A percentile compares a stretch with the other conserved stretches of the same genome.
These are phyloP conservation scores for Zaprionus obscuricornis DNA, from an alignment of 2,888 invertebrate species.

Conservation along the genomic window DNA sequence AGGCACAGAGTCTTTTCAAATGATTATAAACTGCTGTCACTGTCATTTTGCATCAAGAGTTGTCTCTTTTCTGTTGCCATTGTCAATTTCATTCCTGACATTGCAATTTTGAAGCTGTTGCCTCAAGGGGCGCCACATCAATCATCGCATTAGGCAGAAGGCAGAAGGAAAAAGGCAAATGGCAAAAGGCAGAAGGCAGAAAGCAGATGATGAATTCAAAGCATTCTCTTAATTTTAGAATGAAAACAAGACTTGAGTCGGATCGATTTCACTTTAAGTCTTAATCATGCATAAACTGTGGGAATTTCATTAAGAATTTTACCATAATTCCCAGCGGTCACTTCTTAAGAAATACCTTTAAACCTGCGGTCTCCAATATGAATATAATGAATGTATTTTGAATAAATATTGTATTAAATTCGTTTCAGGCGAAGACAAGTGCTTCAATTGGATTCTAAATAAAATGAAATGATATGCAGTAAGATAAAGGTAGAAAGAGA, in stretches of 20 bases:
- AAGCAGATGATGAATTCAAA: constrained; percentile 26
- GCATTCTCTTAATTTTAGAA: constrained; percentile 24
- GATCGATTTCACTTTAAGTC: constrained; percentile 44
- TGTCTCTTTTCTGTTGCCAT: constrained; percentile 19
- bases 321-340: constrained; percentile 44
- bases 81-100: constrained; percentile 14
- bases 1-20: constrained; percentile 5
- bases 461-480: too few species aligned
- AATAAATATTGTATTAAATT: constrained; percentile 51
- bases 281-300: constrained; percentile 45
- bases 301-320: constrained; percentile 32
- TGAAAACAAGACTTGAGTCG: constrained; percentile 4
- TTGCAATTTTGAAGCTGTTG: constrained; percentile 34
- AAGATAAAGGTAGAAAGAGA: too few species aligned
- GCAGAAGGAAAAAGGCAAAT: background rate
- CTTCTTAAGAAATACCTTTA: constrained; percentile 45
- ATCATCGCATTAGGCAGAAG: constrained; percentile 73
- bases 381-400: background rate
- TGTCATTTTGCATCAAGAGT: constrained; percentile 49
- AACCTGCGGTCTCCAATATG: constrained; percentile 4
- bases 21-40: constrained; percentile 25
- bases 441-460: constrained; percentile 21
- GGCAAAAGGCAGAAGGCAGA: background rate
- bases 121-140: constrained; percentile 69
- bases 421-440: constrained; percentile 56